Evolutionary conservation across 1,140 invertebrate species (phyloP).

Genomic region (Schlechtendalia chinensis): DNA sequence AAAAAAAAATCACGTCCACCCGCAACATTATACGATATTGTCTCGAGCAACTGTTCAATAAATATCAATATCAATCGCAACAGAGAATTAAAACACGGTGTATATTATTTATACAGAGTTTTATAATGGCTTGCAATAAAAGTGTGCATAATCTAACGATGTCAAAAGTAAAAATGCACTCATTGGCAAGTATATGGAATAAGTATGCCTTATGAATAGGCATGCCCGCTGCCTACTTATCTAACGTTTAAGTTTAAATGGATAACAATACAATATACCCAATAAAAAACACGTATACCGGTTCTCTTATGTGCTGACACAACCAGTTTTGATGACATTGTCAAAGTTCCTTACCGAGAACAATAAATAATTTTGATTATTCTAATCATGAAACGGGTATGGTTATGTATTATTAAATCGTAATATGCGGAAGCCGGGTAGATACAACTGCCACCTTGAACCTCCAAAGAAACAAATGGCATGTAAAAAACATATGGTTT

Average conservation of each 20-base stretch:
- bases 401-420: not conserved
- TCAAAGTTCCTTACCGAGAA: not conserved
- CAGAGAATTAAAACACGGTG: no score
- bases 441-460: not conserved
- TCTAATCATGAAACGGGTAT: not conserved
- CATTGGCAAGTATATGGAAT: no score
- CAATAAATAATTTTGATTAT: slow-evolving; percentile 14
- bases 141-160: no score
- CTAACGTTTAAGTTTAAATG: no score
- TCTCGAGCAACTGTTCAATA: not conserved
- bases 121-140: no score
- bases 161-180: no score
- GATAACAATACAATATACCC: no score
- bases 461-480: not conserved
- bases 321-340: not conserved
- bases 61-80: not conserved
- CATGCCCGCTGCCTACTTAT: no score
- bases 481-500: not conserved
- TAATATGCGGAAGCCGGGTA: not conserved
- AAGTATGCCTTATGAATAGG: no score
- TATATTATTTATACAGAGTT: no score
- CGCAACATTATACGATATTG: not conserved
- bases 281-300: no score
- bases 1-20: not conserved
- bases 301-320: not conserved